These are phyloP conservation scores for Peucedramus taeniatus DNA, from an alignment of 2,113 vertebrate species.

Conservation along the genomic window DNA sequence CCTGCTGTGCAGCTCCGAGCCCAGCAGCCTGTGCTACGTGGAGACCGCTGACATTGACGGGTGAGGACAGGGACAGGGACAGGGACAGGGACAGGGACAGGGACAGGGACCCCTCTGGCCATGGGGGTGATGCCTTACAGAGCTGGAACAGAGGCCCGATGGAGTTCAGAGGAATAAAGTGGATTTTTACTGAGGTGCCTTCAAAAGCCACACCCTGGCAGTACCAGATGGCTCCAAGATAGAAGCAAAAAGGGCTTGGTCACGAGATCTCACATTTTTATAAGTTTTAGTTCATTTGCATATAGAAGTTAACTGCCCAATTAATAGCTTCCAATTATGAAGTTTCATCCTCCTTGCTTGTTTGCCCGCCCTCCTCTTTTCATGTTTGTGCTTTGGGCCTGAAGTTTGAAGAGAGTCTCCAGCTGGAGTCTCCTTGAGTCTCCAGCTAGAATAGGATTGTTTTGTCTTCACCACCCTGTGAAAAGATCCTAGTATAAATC, in stretches of 20 bases:
- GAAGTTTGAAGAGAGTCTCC: not conserved
- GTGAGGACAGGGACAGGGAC: slow-evolving; percentile 65
- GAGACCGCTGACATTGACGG: slow-evolving; percentile 93
- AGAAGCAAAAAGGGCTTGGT: not conserved
- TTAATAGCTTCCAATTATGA: not conserved
- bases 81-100: not conserved
- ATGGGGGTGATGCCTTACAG: not conserved
- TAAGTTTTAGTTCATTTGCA: not conserved
- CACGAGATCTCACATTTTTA: not conserved
- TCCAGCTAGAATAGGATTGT: not conserved
- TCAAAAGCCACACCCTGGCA: not conserved
- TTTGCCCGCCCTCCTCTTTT: not conserved
- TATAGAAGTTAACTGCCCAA: not conserved
- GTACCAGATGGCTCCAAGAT: not conserved
- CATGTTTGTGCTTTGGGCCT: not conserved
- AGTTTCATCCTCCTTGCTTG: not conserved
- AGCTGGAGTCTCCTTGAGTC: not conserved
- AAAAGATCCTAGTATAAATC: not conserved
- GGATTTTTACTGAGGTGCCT: not conserved
- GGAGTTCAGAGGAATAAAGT: not conserved
- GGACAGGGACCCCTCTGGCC: accelerated
- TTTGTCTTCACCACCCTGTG: not conserved
- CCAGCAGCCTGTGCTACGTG: slow-evolving; percentile 91
- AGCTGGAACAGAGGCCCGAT: not conserved
- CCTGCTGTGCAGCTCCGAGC: slow-evolving; percentile 87